Evolutionary conservation across 2,888 invertebrate genomes (phyloP).

Genomic region (Metellina segmentata): DNA sequence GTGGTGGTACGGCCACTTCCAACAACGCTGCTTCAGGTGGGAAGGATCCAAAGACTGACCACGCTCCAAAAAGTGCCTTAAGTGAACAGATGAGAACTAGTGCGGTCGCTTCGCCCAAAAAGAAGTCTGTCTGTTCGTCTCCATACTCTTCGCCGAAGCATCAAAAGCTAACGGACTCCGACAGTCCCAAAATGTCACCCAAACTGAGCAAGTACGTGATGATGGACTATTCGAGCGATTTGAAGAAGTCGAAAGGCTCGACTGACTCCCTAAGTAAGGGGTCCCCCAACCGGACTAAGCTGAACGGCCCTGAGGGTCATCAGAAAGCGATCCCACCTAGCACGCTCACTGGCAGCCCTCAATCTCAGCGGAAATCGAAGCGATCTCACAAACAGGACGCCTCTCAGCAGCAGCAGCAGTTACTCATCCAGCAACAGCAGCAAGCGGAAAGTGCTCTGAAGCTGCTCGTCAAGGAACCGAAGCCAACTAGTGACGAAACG

Average conservation of each 20-base stretch:
- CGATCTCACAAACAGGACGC: slow-evolving; percentile 68
- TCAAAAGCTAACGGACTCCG: slow-evolving; percentile 48
- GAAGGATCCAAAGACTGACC: slow-evolving; percentile 58
- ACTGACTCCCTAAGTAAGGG: slow-evolving; percentile 50
- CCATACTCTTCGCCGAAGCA: slow-evolving; percentile 72
- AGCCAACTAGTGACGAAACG: slow-evolving; percentile 88
- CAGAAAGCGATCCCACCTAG: slow-evolving; percentile 37
- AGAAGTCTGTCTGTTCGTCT: slow-evolving; percentile 58
- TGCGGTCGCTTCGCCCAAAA: slow-evolving; percentile 62
- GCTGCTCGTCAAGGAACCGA: slow-evolving; percentile 46
- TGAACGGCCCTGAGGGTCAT: slow-evolving; percentile 28
- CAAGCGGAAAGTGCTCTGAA: slow-evolving; percentile 56
- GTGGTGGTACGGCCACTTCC: slow-evolving; percentile 1
- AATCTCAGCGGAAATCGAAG: slow-evolving; percentile 64
- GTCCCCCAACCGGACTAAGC: slow-evolving; percentile 52
- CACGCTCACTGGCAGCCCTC: slow-evolving; percentile 56
- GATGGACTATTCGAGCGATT: slow-evolving; percentile 64
- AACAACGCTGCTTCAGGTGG: slow-evolving; percentile 1
- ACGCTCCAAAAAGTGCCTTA: slow-evolving; percentile 73
- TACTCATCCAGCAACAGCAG: slow-evolving; percentile 45
- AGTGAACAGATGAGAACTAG: slow-evolving; percentile 51
- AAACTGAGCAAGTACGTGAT: slow-evolving; percentile 68
- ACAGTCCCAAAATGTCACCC: slow-evolving; percentile 60
- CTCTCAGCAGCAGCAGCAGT: slow-evolving; percentile 27
- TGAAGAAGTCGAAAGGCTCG: slow-evolving; percentile 37